A percentile compares a stretch with the other conserved stretches of the same genome.
Evolutionary conservation across 2,888 invertebrate species (phyloP).

Genomic region (Synanthedon formicaeformis): DNA sequence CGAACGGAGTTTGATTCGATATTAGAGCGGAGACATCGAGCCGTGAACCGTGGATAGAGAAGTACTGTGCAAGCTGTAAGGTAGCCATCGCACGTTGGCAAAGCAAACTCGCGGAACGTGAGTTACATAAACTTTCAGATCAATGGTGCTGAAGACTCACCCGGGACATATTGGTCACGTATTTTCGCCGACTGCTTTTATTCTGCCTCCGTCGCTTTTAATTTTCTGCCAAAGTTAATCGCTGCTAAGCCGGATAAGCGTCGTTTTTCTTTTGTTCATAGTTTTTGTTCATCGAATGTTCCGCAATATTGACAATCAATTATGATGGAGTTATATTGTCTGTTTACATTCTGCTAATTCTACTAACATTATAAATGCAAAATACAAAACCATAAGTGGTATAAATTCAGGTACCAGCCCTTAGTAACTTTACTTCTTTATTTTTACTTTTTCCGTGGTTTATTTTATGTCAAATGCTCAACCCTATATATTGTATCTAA

Average conservation of each 20-base stretch:
- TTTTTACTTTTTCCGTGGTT: no score
- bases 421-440: no score
- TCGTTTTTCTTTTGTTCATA: conserved; percentile 33
- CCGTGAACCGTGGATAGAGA: conserved; percentile 16
- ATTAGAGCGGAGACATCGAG: conserved; percentile 24
- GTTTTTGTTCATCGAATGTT: conserved; percentile 21
- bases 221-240: conserved; percentile 51
- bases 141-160: conserved; percentile 22
- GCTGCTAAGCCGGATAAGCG: conserved; percentile 34
- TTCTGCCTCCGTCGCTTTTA: conserved; percentile 53
- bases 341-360: no score
- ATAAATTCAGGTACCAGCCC: no score
- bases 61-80: conserved; percentile 22
- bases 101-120: conserved; percentile 60
- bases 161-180: conserved; percentile 64
- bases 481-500: no score
- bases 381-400: no score
- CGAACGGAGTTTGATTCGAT: conserved; percentile 48
- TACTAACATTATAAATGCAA: no score
- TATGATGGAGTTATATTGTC: no score
- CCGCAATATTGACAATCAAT: no score
- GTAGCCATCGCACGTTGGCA: conserved; percentile 53
- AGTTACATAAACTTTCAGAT: conserved; percentile 47
- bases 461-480: no score
- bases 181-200: conserved; percentile 50